Base-by-base conservation (phyloP, 2,797 vertebrate species). In the Petrocephalus schoutedeni region DNA sequence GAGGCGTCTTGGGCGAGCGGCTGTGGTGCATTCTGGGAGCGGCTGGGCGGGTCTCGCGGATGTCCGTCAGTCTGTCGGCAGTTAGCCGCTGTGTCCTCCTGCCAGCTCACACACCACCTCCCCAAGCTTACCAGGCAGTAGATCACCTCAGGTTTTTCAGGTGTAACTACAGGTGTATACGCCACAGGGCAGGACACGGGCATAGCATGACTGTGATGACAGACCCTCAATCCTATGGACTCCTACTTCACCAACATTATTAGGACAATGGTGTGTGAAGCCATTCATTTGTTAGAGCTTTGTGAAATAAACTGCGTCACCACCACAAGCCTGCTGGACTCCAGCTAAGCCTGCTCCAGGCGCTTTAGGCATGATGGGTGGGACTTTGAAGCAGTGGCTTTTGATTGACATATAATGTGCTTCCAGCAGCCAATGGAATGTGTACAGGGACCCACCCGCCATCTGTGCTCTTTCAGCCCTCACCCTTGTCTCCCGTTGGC, bases 321-420 rank as follows among this genome's bases (percentile, higher is more conserved):
- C 1, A 7, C 14, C 36, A 16, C 71, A 36, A 19, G 16, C 4
- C 32, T 41, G 32, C 71, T 74, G 32, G 71, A 74, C 19, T 74
- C 32, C 71, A 74, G 19, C 16, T 77, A 45, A 45, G 36, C 71
- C 7, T 77, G 71, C 71, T 77, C 2, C 71, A 41, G 54, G 45
- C 88, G 85, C 59, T 90, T 89, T 92, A 92, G 91, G 94, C 89
- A 89, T 94, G 58, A 93, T 91, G 91, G 91, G 86, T 83, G 88
- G n/a, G 53, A 57, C 93, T 93, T 93, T 91, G 83, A 51, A 91
- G 91, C 92, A 89, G 89, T 89, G 7, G 92, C 92, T 71, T 58
- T 41, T 94, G 90, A 94, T 92, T 95, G 94, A 92, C 91, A 93
- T 89, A 89, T 89, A 92, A 93, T 93, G 88, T 90, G 91, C 88